Evolutionary conservation across 2,888 invertebrate species (phyloP), one percentile per base, ranked within the genome.

Genomic region (Drosophila sordidula): DNA sequence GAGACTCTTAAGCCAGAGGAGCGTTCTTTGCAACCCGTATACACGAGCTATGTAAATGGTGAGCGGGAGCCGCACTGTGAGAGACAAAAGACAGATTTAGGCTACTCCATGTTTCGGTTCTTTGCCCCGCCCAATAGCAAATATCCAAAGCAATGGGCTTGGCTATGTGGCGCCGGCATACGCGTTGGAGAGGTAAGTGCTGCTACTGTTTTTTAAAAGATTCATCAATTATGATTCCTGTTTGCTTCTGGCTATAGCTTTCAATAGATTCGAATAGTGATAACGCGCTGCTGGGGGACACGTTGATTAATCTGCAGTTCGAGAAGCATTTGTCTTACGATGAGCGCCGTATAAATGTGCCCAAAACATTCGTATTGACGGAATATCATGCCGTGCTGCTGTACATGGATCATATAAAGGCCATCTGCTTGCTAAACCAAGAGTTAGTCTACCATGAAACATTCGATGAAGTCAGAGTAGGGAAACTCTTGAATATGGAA

Each of bases 301-400:
- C 80, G 3, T 52, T 84, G 4, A 83, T 91, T 9, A 72, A 75
- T 6, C 49, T 91, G 8, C 85, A 88, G 52, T 79, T 87, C 18
- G 87, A 90, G 12, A 82, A 80, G 29, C 79, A 88, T 64, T 68
- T 90, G 38, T 87, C 91, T 0, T 86, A 82, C 11, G 92, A 90
- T 41, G 89, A 91, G 52, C 89, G 91, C 1, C 85, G 90, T 5
- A 90, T 91, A 4, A 87, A 84, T 59, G 93, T 93, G 1, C 96
- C 98, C 0, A 93, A 96, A 39, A 94, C 96, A 0, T 95, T 98
- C 87, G 95, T 97, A 2, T 93, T 98, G 54, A 98, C 98, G 0
- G 96, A 98, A 91, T 98, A 98, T 92, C 98, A 99, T 92, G 95
- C 96, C 0, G 92, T 98, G 2, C 93, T 98, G 11, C 95, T 98